A percentile compares a stretch with the other conserved stretches of the same genome.
These are phyloP conservation scores for Grammomys surdaster DNA, from an alignment of 2,113 vertebrate species.

Conservation along the genomic window DNA sequence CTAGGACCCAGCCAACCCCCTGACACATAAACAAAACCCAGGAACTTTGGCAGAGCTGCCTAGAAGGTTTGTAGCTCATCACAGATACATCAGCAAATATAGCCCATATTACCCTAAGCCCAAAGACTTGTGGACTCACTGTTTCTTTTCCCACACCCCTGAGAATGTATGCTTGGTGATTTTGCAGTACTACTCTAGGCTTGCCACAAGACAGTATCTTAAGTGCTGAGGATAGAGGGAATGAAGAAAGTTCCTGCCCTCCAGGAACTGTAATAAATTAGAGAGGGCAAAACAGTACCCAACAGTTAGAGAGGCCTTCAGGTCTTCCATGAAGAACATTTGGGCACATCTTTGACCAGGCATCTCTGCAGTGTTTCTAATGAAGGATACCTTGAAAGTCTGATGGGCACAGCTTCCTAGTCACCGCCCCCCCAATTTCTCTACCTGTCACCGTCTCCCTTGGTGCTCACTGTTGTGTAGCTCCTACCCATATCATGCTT, in stretches of 20 bases:
- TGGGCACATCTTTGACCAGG: not conserved
- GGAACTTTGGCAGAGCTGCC: not conserved
- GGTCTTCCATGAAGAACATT: not conserved
- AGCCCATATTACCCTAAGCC: not conserved
- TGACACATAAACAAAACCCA: not conserved
- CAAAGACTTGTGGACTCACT: slow-evolving; percentile 19
- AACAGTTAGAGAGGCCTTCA: not conserved
- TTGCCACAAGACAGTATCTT: not conserved
- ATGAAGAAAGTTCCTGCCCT: not conserved
- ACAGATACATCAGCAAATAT: not conserved
- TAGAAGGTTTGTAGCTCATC: not conserved
- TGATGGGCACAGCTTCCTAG: not conserved
- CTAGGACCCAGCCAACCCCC: not conserved
- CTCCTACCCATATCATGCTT: slow-evolving; percentile 41
- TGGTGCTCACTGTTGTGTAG: not conserved
- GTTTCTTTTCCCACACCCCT: not conserved
- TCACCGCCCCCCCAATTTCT: not conserved
- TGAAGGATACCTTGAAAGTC: not conserved
- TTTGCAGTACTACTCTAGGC: not conserved
- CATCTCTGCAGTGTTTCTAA: not conserved
- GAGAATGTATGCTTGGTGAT: not conserved
- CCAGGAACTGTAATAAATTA: not conserved
- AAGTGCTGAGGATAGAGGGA: not conserved
- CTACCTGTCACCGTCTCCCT: not conserved
- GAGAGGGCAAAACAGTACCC: not conserved